phyloP scores from a whole-genome alignment of 2,113 vertebrate genomes.

The Lepus americanus region DNA sequence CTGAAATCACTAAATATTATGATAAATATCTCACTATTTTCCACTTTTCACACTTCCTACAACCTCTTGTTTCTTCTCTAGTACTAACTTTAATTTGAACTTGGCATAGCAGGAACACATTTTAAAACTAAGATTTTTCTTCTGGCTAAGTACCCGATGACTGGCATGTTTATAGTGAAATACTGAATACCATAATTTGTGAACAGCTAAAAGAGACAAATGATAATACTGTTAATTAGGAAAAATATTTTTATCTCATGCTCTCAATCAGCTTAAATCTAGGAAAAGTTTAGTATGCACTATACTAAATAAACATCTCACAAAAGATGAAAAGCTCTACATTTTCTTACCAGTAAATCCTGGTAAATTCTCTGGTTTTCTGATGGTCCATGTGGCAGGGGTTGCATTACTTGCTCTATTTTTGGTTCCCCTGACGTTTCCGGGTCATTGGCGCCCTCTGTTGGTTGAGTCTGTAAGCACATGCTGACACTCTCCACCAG shows the following conservation, averaged over 20 bases:
- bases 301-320: constrained; percentile 28
- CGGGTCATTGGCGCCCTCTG: constrained; percentile 81
- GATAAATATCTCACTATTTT: constrained; percentile 53
- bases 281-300: constrained; percentile 1
- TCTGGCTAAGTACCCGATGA: neutral
- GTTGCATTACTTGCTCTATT: neutral
- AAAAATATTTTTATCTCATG: constrained; percentile 43
- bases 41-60: constrained; percentile 44
- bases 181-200: constrained; percentile 39
- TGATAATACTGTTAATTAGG: neutral
- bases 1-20: constrained; percentile 28
- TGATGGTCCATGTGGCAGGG: constrained; percentile 62
- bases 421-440: constrained; percentile 63
- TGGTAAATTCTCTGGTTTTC: constrained; percentile 90
- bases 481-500: constrained; percentile 86
- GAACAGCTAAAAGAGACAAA: constrained; percentile 61
- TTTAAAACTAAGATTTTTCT: constrained; percentile 20
- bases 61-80: constrained; percentile 7
- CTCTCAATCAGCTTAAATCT: constrained; percentile 32
- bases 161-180: neutral
- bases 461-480: constrained; percentile 83
- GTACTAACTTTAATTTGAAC: constrained; percentile 41
- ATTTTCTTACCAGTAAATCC: constrained; percentile 90
- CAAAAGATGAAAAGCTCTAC: constrained; percentile 18
- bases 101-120: constrained; percentile 18